Conservation (phyloP, 2,113 vertebrate genomes). For the Pungitius pungitius region DNA sequence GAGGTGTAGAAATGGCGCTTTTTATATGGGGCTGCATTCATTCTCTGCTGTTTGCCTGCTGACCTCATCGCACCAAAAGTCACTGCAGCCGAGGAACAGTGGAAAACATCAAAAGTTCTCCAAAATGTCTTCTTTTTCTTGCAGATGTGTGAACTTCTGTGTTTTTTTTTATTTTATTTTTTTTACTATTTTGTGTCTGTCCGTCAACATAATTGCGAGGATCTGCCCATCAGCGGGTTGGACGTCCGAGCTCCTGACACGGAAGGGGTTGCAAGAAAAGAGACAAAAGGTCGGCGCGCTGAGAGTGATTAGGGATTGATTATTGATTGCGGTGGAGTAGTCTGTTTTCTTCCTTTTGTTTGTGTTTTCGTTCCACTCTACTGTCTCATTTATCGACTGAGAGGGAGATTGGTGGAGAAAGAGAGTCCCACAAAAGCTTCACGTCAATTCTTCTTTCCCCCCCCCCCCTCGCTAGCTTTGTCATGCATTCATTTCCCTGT, state of each 20-base stretch:
- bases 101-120: neutral
- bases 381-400: constrained; percentile 40
- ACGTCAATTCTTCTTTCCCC: constrained; percentile 52
- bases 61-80: neutral
- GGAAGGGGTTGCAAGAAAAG: constrained; percentile 34
- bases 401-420: constrained; percentile 39
- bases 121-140: neutral
- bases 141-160: neutral
- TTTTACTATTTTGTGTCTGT: neutral
- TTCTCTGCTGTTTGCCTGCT: neutral
- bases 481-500: constrained; percentile 35
- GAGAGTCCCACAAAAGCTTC: constrained; percentile 29
- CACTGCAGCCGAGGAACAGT: neutral
- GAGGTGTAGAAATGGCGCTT: neutral
- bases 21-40: neutral
- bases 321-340: constrained; percentile 63
- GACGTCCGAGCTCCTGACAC: constrained; percentile 40
- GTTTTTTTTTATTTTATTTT: neutral
- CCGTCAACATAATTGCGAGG: constrained; percentile 7
- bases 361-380: neutral
- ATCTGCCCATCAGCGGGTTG: constrained; percentile 26
- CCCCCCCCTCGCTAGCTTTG: constrained; percentile 13
- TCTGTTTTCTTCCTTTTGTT: constrained; percentile 65
- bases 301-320: constrained; percentile 73
- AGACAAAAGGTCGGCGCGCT: no score